phyloP scores from a whole-genome alignment of 2,113 vertebrate genomes.

The Ammodytes marinus region DNA sequence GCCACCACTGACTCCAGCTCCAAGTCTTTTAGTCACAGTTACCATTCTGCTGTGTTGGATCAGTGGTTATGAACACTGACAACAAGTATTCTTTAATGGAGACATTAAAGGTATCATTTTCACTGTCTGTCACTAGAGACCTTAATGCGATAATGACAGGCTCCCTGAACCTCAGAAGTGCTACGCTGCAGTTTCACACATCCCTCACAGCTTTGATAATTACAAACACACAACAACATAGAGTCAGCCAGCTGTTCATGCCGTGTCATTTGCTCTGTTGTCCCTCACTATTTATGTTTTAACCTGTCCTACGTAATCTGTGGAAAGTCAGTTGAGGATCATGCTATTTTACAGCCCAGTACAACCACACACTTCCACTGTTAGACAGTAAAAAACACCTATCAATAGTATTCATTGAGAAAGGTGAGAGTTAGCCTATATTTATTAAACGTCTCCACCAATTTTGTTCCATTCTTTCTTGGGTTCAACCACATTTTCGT shows the following conservation, averaged over 20 bases:
- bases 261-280: slow-evolving; percentile 13
- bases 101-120: slow-evolving; percentile 48
- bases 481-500: background rate
- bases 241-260: background rate
- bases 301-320: slow-evolving; percentile 5
- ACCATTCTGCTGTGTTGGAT: slow-evolving; percentile 17
- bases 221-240: slow-evolving; percentile 16
- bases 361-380: background rate
- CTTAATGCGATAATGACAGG: slow-evolving; percentile 61
- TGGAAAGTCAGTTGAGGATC: slow-evolving; percentile 19
- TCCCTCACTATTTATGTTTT: background rate
- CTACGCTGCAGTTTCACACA: slow-evolving; percentile 44
- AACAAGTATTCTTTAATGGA: slow-evolving; percentile 9
- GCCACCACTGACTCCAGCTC: slow-evolving; percentile 16
- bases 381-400: background rate
- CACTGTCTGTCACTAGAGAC: slow-evolving; percentile 51
- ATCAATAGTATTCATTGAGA: background rate
- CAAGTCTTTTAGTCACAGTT: slow-evolving; percentile 33
- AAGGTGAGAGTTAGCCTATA: background rate
- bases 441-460: slow-evolving; percentile 7
- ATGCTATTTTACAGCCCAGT: background rate
- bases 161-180: slow-evolving; percentile 35
- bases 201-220: slow-evolving; percentile 33
- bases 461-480: background rate
- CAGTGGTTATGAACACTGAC: slow-evolving; percentile 48